These are phyloP conservation scores for Papilio demoleus DNA, from an alignment of 2,888 invertebrate species.

Conservation along the genomic window DNA sequence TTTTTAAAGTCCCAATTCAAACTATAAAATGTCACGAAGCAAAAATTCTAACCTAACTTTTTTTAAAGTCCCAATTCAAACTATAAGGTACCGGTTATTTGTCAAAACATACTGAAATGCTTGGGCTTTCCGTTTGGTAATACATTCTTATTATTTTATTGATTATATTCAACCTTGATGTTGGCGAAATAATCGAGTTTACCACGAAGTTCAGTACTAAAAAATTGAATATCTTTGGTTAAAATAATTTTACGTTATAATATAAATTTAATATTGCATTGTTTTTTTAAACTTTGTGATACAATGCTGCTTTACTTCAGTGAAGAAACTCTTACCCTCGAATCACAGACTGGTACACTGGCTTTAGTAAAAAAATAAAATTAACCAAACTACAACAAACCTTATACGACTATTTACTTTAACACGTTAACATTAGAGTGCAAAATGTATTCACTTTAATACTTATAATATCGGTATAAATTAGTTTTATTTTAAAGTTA, in stretches of 20 bases:
- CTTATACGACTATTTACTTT: conserved; percentile 51
- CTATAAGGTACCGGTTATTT: too few species aligned
- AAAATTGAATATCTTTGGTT: conserved; percentile 1
- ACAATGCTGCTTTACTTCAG: conserved; percentile 37
- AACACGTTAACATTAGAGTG: conserved; percentile 63
- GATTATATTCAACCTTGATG: too few species aligned
- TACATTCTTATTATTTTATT: too few species aligned
- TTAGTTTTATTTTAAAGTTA: conserved; percentile 37
- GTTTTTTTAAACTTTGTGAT: not conserved
- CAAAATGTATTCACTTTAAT: conserved; percentile 60
- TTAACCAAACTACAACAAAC: conserved; percentile 61
- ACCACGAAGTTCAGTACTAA: too few species aligned
- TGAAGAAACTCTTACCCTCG: conserved; percentile 44
- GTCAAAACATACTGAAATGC: too few species aligned
- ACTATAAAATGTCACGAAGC: too few species aligned
- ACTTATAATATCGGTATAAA: conserved; percentile 44
- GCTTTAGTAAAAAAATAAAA: conserved; percentile 63
- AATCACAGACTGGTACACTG: conserved; percentile 58
- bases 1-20: too few species aligned
- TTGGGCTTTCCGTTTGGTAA: too few species aligned
- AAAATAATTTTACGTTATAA: not conserved
- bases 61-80: too few species aligned
- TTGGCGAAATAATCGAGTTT: too few species aligned
- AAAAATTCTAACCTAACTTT: too few species aligned
- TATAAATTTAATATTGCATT: not conserved